Base-by-base conservation (phyloP, 2,888 invertebrate genomes). In the Cataglyphis cursor region DNA sequence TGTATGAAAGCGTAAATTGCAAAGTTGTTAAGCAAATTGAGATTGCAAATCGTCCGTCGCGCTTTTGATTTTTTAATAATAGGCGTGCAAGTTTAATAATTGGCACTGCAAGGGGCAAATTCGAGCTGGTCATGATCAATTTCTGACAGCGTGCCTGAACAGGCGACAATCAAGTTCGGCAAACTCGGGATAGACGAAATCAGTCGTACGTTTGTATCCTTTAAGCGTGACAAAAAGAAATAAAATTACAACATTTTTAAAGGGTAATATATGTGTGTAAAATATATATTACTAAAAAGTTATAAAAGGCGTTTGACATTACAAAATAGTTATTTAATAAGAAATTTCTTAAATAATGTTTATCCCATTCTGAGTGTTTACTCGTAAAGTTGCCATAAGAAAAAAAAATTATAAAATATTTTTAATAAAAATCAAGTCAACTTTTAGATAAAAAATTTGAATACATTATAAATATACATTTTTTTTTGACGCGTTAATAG, bases 101-200 rank as follows among this genome's bases (percentile, higher is more conserved):
- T 70, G 70, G 59, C 44, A 59, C 24, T 78, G 70, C 44, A 78
- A 78, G 21, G 70, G 78, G 78, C 70, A 78, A 78, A 78, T 78
- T 78, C 35, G 35, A 10, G n/a, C 31, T 59, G 12, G 21, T 70
- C 78, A 31, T 44, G 59, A 61, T 78, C 59, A 78, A 61, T 78
- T 59, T 28, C 35, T 44, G 44, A 38, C 44, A 35, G 31, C 78
- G 21, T 28, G 31, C 41, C 38, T 78, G 78, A 78, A 59, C 70
- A 70, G 78, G 78, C 78, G 59, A 59, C 72, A 78, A 70, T 78
- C 70, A 78, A 76, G 59, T 78, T 78, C 72, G 44, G 44, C 59
- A 70, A 78, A 78, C 59, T 78, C 35, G 70, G 59, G 44, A 70
- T 70, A 70, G 72, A 44, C 28, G 78, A 78, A 70, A 78, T 78